A percentile compares a stretch with the other conserved stretches of the same genome.
These are phyloP conservation scores for Thamnophis elegans DNA, from an alignment of 2,797 vertebrate genomes.

Conservation along the genomic window DNA sequence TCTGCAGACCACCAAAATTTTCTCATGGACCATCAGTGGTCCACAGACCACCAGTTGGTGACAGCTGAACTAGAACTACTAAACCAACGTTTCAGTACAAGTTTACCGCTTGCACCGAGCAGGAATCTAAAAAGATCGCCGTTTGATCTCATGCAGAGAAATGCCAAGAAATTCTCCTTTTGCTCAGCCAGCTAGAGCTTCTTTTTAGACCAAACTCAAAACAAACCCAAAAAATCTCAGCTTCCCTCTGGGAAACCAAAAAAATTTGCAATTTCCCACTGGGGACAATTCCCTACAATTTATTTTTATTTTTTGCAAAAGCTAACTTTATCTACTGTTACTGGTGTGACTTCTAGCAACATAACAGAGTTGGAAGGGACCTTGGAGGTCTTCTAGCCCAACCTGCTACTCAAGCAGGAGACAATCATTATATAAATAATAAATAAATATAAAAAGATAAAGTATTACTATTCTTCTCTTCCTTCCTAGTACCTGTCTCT, in stretches of 20 bases:
- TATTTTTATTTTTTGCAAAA: neutral
- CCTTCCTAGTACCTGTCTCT: too few species aligned
- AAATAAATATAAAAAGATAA: too few species aligned
- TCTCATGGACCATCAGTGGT: too few species aligned
- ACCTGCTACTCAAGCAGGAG: neutral
- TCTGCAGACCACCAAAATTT: too few species aligned
- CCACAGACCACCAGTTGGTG: too few species aligned
- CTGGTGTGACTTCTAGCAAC: neutral
- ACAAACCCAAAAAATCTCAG: neutral
- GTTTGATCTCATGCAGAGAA: neutral
- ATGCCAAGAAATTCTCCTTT: neutral
- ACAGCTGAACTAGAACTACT: too few species aligned
- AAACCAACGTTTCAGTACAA: neutral
- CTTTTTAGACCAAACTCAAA: too few species aligned
- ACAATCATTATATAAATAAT: neutral
- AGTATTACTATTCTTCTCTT: too few species aligned
- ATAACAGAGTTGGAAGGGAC: neutral
- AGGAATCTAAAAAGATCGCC: neutral
- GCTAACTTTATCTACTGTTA: neutral
- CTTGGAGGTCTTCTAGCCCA: neutral
- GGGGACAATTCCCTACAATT: neutral
- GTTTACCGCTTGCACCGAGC: accelerated
- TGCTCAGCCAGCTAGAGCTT: neutral
- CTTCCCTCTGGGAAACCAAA: neutral
- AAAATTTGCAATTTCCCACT: neutral